Evolutionary conservation across 2,113 vertebrate genomes (phyloP).

Genomic region (Solenodon paradoxus): DNA sequence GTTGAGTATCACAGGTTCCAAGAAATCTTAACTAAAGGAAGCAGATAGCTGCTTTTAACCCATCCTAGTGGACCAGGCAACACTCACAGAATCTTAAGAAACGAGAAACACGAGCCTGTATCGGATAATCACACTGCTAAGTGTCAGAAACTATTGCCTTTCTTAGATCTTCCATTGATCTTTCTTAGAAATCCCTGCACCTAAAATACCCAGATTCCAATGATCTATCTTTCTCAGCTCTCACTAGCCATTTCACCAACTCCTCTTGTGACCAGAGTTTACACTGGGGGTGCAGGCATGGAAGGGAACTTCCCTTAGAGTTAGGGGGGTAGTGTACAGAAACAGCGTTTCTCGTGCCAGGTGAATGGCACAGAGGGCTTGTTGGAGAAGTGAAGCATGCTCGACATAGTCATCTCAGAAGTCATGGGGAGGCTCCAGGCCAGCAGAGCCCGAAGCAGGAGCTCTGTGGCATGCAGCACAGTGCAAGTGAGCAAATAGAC

Average conservation of each 20-base stretch:
- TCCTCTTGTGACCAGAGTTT: not conserved
- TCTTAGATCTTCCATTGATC: not conserved
- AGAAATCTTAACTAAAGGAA: slow-evolving; percentile 19
- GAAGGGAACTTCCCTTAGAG: not conserved
- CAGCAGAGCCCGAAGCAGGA: not conserved
- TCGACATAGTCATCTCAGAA: not conserved
- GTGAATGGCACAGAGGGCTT: not conserved
- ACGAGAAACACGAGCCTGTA: not conserved
- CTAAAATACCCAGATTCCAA: not conserved
- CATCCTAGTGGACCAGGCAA: not conserved
- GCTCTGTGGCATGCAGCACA: not conserved
- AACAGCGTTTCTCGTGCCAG: not conserved
- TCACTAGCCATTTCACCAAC: not conserved
- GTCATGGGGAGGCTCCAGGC: not conserved
- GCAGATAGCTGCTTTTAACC: not conserved
- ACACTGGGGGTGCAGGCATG: not conserved
- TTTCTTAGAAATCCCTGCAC: not conserved
- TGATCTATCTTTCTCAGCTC: not conserved
- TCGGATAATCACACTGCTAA: not conserved
- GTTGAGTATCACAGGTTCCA: not conserved
- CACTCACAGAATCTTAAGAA: not conserved
- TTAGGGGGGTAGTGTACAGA: not conserved
- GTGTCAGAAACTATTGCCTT: not conserved
- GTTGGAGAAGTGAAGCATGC: not conserved
- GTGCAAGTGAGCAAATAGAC: not conserved